Base-by-base conservation (phyloP, 2,888 invertebrate species). In the Coenonympha glycerion region DNA sequence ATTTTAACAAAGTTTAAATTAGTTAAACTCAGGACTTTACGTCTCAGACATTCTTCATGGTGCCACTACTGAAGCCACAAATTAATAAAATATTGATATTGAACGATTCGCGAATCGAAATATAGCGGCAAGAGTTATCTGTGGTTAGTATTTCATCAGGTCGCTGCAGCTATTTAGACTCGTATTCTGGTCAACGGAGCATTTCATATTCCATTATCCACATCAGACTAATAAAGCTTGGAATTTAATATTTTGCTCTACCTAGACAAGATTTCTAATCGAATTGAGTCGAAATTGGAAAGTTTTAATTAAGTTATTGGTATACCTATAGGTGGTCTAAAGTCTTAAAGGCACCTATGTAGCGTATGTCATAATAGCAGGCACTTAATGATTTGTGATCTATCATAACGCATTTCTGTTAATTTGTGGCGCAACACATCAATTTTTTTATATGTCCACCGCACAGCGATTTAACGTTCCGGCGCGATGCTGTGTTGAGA, bases 21-120 rank as follows among this genome's bases (percentile, higher is more conserved):
- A n/a, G n/a, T n/a, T n/a, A n/a, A n/a, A n/a, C 11, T 30, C 30
- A 5, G 30, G 30, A 30, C 30, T 28, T 11, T 28, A n/a, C 3
- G 3, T 9, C n/a, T 26, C 3, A 3, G n/a, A n/a, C n/a, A n/a
- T n/a, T n/a, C 11, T 6, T 19, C 15, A 6, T 36, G 21, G 36
- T 21, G 21, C 6, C 21, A 11, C 37, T 37, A 28, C n/a, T n/a
- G n/a, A n/a, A n/a, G 18, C 19, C 6, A 16, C 8, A 26, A 26
- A 26, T 42, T 19, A 40, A 50, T 46, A 46, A 50, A 21, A 51
- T 41, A 46, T 41, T 34, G 28, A 31, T 51, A 21, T 51, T 21
- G 19, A 33, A 34, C 9, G 22, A 31, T 13, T 37, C 21, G 37
- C 19, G 16, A 19, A 9, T 21, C 19, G 3, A 6, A 6, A 21